Base-by-base conservation (phyloP, 2,888 invertebrate genomes). In the Cantharis rustica region DNA sequence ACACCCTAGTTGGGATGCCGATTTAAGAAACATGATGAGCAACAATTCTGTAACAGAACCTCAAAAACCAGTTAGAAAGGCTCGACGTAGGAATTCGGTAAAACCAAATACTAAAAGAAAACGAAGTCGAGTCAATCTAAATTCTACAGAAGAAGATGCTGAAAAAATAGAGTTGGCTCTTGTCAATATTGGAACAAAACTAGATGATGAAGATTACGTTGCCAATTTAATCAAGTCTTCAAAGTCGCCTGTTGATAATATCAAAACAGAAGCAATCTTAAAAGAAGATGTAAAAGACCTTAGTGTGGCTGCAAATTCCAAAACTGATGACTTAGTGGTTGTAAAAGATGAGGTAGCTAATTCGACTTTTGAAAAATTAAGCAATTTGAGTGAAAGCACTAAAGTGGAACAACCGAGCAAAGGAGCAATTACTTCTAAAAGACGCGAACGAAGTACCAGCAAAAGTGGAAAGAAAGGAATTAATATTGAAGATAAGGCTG, bases 1-100 rank as follows among this genome's bases (percentile, higher is more conserved):
- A 2, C n/a, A 47, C 7, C 13, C 68, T 9, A 75, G 79, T 63
- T 86, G 86, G 86, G 86, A 86, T 81, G 73, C 82, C 3, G 83
- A 84, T 78, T 80, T 86, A 69, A 78, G 86, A 71, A 81, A 77
- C n/a, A 71, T 80, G 73, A 73, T 76, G 27, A 73, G 26, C 16
- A 15, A 27, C 26, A 27, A 27, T 27, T 10, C 26, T 27, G 26
- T 15, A 27, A 7, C 68, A 4, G 66, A 76, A 31, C 3, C 76
- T 17, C 13, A 62, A 61, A 75, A 47, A 47, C 47, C 47, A n/a
- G 2, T 9, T 47, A 47, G 9, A n/a, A n/a, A n/a, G n/a, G 7
- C 5, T n/a, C 47, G n/a, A 69, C 66, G 72, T 63, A 64, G 75
- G 23, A 71, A 73, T 20, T 20, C 64, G 3, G n/a, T 13, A 1